Percentiles rank a stretch among this genome's conserved stretches.
Evolutionary conservation across 2,888 invertebrate species (phyloP).

Genomic region (Chorisops tibialis): DNA sequence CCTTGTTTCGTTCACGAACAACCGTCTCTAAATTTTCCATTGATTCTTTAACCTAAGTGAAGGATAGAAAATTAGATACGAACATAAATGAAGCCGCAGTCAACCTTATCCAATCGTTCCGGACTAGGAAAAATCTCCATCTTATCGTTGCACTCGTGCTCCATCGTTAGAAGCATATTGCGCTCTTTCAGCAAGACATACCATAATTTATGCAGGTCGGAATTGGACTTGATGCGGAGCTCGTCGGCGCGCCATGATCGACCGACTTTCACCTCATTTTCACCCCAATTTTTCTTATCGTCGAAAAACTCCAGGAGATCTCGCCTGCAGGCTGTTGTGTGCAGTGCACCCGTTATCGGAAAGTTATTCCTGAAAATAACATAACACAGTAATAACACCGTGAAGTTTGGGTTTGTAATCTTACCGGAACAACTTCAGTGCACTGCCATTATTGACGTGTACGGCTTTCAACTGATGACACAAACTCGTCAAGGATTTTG

Average conservation of each 20-base stretch:
- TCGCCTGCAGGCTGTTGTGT: conserved; percentile 48
- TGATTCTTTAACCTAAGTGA: conserved; percentile 74
- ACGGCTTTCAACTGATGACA: background rate
- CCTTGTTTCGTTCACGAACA: conserved; percentile 86
- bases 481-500: background rate
- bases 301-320: conserved; percentile 90
- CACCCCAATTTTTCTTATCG: conserved; percentile 77
- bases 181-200: conserved; percentile 85
- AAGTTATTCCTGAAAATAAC: background rate
- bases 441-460: background rate
- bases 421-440: background rate
- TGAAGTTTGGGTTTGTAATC: background rate
- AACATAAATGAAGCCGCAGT: background rate
- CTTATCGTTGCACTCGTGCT: conserved; percentile 70
- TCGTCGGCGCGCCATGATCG: conserved; percentile 88
- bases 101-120: conserved; percentile 87
- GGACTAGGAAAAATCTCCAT: conserved; percentile 78
- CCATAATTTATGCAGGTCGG: conserved; percentile 96
- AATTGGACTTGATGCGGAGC: conserved; percentile 88
- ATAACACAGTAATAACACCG: background rate
- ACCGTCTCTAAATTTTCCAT: conserved; percentile 92
- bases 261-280: conserved; percentile 71
- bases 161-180: conserved; percentile 97
- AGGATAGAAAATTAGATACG: background rate
- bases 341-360: background rate